phyloP scores from a whole-genome alignment of 1,140 invertebrate species.

The Chionoecetes opilio region DNA sequence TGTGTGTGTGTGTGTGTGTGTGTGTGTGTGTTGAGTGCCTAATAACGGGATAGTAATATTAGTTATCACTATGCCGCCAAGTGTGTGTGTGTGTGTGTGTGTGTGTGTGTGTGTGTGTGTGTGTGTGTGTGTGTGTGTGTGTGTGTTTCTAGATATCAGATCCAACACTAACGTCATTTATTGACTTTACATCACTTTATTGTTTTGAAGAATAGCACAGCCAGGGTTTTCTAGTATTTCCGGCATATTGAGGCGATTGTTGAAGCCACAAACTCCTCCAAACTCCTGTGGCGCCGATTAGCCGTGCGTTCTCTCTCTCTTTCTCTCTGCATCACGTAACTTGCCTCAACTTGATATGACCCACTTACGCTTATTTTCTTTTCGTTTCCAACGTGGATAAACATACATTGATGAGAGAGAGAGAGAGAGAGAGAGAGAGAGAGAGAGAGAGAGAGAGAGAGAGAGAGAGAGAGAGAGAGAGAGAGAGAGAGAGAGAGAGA shows the following conservation, averaged over 20 bases:
- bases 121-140: slow-evolving; percentile 23
- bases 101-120: no score
- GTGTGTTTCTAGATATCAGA: neutral
- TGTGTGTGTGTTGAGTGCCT: neutral
- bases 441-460: slow-evolving; percentile 31
- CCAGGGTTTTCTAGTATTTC: neutral
- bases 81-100: no score
- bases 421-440: neutral
- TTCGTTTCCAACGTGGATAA: neutral
- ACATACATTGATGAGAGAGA: neutral
- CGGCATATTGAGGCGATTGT: neutral
- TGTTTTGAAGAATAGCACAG: neutral
- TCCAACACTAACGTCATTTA: neutral
- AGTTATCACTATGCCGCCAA: no score
- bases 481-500: neutral
- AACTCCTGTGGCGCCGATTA: neutral
- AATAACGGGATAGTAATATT: neutral
- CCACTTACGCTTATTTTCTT: neutral
- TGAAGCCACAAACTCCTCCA: neutral
- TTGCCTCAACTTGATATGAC: neutral
- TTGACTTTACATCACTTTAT: neutral
- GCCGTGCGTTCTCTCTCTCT: neutral
- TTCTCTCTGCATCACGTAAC: slow-evolving; percentile 29
- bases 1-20: slow-evolving; percentile 7
- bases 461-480: slow-evolving; percentile 43